phyloP scores from a whole-genome alignment of 2,888 invertebrate genomes.

The Apeira syringaria region DNA sequence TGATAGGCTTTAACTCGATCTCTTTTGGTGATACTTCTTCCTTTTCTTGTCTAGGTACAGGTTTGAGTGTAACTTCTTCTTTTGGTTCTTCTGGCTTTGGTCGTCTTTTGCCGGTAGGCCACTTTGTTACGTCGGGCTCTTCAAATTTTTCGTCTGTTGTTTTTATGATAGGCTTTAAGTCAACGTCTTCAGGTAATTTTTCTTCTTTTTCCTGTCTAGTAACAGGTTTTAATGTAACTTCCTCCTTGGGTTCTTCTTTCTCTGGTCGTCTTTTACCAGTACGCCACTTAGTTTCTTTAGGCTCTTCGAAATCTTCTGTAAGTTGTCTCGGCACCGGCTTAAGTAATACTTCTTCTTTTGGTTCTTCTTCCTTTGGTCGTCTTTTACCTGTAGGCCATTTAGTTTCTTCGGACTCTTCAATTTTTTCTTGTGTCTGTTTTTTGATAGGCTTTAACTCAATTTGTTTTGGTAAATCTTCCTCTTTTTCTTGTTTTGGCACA shows the following conservation, averaged over 20 bases:
- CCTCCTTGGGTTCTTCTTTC: constrained; percentile 48
- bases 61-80: too few species aligned
- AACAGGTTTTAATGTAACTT: constrained; percentile 57
- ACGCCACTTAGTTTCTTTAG: constrained; percentile 38
- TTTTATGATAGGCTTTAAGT: background rate
- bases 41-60: too few species aligned
- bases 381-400: constrained; percentile 44
- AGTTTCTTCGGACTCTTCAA: constrained; percentile 42
- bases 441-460: constrained; percentile 36
- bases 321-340: constrained; percentile 64
- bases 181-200: background rate
- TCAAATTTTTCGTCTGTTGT: background rate
- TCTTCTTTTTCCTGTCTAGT: background rate
- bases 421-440: constrained; percentile 26
- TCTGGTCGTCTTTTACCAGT: constrained; percentile 35
- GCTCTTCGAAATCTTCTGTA: constrained; percentile 51
- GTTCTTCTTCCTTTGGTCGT: constrained; percentile 32
- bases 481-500: constrained; percentile 45
- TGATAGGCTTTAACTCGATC: background rate
- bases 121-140: too few species aligned
- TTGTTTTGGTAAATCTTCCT: constrained; percentile 56
- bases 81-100: too few species aligned
- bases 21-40: too few species aligned
- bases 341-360: constrained; percentile 43
- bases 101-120: too few species aligned